Conservation (phyloP, 1,140 invertebrate species). For the Cheumatopsyche charites region DNA sequence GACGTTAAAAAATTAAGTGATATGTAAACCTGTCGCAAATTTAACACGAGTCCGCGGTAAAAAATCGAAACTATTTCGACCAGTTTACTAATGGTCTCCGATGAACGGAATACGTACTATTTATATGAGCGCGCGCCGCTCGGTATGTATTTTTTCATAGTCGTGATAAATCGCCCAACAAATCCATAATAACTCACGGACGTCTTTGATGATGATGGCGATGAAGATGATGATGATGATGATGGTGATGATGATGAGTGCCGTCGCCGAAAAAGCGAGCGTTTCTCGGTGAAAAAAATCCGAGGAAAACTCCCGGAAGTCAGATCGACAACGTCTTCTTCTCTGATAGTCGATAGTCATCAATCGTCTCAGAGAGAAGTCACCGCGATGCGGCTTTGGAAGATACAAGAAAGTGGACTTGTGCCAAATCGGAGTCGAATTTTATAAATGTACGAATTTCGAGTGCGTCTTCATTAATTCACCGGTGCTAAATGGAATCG, state of each 20-base stretch:
- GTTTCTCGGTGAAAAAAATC: not conserved
- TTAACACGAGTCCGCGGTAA: not conserved
- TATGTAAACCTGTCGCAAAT: conserved; percentile 34
- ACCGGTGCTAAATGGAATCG: no score
- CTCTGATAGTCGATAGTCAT: no score
- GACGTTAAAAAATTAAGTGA: conserved; percentile 36
- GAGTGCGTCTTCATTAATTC: no score
- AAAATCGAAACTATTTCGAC: conserved; percentile 24
- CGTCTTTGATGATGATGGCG: conserved; percentile 36
- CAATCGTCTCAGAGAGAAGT: not conserved
- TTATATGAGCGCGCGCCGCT: not conserved
- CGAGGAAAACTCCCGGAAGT: conserved; percentile 1
- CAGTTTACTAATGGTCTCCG: conserved; percentile 18
- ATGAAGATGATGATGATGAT: conserved; percentile 22
- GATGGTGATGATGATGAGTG: conserved; percentile 20
- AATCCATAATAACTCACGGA: conserved; percentile 45
- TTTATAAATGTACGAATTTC: no score
- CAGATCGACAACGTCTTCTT: no score
- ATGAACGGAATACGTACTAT: conserved; percentile 23
- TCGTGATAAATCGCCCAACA: conserved; percentile 44
- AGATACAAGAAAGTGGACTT: not conserved
- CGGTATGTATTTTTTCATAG: conserved; percentile 16
- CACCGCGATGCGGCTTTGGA: not conserved
- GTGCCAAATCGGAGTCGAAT: not conserved
- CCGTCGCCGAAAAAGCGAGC: conserved; percentile 6